phyloP scores from a whole-genome alignment of 2,113 vertebrate species.

The Glareola pratincola region DNA sequence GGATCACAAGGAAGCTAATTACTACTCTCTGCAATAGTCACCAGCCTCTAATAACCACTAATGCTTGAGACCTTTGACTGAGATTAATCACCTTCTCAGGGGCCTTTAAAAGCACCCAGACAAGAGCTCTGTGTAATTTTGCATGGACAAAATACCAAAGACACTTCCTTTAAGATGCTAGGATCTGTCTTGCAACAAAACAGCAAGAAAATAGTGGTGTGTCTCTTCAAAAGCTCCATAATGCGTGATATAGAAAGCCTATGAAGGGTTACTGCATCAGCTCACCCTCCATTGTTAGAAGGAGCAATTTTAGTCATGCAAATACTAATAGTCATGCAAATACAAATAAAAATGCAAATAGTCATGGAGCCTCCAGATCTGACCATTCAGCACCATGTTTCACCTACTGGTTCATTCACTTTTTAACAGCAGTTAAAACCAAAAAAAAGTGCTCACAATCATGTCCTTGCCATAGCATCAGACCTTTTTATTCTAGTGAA shows the following conservation, averaged over 20 bases:
- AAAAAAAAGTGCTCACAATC: neutral
- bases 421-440: neutral
- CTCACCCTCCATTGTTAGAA: neutral
- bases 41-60: neutral
- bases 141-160: neutral
- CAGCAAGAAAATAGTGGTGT: neutral
- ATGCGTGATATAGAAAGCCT: neutral
- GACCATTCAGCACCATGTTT: neutral
- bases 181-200: neutral
- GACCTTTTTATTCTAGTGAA: neutral
- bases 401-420: neutral
- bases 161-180: neutral
- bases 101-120: neutral
- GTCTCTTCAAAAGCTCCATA: neutral
- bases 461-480: neutral
- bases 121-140: neutral
- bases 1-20: neutral
- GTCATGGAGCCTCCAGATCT: neutral
- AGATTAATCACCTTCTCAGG: neutral
- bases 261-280: neutral
- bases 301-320: neutral
- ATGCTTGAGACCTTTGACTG: neutral
- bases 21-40: neutral
- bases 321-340: neutral
- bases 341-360: too few relatives aligned